Percentiles rank a stretch among this genome's conserved stretches.
phyloP scores from a whole-genome alignment of 2,888 invertebrate genomes.

The Drosophila sordidapex region DNA sequence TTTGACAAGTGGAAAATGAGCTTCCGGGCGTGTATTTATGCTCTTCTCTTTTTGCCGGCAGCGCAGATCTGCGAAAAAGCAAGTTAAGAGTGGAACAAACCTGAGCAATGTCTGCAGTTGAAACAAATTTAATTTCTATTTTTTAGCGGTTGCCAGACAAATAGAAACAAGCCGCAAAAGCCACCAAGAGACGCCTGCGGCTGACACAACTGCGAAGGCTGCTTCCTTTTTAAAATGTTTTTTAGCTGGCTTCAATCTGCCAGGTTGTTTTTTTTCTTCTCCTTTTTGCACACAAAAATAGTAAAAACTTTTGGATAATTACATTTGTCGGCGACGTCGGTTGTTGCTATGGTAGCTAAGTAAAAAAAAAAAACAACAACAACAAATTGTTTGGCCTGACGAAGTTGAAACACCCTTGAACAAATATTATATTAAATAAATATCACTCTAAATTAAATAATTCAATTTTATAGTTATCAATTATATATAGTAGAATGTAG shows the following conservation, averaged over 20 bases:
- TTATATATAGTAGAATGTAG: background rate
- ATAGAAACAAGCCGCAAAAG: conserved; percentile 68
- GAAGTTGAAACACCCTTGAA: background rate
- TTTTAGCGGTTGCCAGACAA: conserved; percentile 71
- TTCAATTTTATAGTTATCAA: background rate
- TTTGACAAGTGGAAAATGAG: conserved; percentile 63
- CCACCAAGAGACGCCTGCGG: conserved; percentile 53
- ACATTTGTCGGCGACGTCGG: conserved; percentile 63
- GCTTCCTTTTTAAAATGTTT: conserved; percentile 48
- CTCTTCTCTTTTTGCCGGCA: conserved; percentile 13
- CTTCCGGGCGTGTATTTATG: conserved; percentile 59
- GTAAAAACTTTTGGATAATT: conserved; percentile 77
- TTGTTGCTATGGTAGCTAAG: conserved; percentile 61
- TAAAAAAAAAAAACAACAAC: conserved; percentile 21
- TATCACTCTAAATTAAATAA: background rate
- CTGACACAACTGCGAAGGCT: conserved; percentile 46
- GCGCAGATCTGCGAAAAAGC: conserved; percentile 13
- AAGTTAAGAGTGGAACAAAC: conserved; percentile 38
- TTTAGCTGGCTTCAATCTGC: conserved; percentile 42
- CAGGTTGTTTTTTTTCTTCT: conserved; percentile 12
- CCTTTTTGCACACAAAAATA: conserved; percentile 48
- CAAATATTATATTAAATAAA: background rate
- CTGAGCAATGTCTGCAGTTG: conserved; percentile 71
- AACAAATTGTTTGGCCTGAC: background rate
- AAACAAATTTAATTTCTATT: conserved; percentile 78